Percentiles rank a stretch among this genome's conserved stretches.
Conservation (phyloP, 2,797 vertebrate species). For the Amazona ochrocephala region DNA sequence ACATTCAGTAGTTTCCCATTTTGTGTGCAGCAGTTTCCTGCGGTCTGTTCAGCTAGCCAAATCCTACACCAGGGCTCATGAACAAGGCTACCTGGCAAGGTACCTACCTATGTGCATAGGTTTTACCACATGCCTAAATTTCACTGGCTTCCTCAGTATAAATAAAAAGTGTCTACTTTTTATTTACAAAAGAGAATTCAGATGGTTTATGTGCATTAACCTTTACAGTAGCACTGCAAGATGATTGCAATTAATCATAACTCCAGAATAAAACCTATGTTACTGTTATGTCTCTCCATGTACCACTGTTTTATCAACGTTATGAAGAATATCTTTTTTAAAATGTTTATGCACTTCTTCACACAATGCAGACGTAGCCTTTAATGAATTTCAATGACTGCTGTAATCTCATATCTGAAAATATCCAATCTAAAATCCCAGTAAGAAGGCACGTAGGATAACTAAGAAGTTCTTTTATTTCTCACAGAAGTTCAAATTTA, state of each 20-base stretch:
- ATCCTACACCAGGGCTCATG: background rate
- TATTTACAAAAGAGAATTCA: background rate
- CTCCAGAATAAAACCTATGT: background rate
- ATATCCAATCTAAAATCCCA: background rate
- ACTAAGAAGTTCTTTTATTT: background rate
- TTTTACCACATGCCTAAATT: background rate
- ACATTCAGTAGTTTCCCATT: background rate
- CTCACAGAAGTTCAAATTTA: background rate
- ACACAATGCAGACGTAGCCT: background rate
- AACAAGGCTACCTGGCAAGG: background rate
- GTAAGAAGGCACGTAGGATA: background rate
- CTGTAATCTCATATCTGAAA: background rate
- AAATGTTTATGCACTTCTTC: background rate
- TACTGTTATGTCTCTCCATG: background rate
- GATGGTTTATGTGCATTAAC: background rate
- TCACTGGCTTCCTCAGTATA: background rate
- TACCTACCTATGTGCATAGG: fast-evolving
- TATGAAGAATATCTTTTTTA: background rate
- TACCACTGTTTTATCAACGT: background rate
- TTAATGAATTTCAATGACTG: background rate
- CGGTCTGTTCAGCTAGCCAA: background rate
- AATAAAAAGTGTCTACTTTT: background rate
- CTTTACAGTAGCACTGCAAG: background rate
- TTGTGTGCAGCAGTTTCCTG: background rate
- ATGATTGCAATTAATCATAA: background rate